Base-by-base conservation (phyloP, 1,140 invertebrate species). In the roundworm (Caenorhabditis elegans) region DNA sequence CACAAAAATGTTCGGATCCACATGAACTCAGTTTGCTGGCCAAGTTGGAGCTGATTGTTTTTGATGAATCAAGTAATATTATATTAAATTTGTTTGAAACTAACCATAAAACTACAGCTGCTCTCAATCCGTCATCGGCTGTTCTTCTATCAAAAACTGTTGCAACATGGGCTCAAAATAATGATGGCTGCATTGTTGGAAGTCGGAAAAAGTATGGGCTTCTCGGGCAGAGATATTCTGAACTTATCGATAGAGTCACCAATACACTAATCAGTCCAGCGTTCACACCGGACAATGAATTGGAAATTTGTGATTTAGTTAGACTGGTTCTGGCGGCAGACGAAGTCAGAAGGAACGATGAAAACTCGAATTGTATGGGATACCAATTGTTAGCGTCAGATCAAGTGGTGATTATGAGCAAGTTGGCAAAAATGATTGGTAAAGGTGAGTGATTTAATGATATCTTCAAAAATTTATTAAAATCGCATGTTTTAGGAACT, bases 1-100 rank as follows among this genome's bases (percentile, higher is more conserved):
- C 60, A 39, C 60, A 70, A 43, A 70, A 31, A 43, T 70, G 60
- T n/a, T 70, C 60, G n/a, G 60, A 70, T 70, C 60, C 60, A 19
- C 31, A 70, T 24, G 60, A 70, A 70, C 22, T 70, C n/a, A 70
- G 60, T 70, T 11, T 70, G 1, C 19, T 70, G n/a, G 60, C 60
- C 1, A 70, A 70, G 10, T 70, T 60, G 28, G 53, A 60, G 5
- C 17, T 60, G 28, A 34, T 60, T 60, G 53, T 60, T 60, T 60
- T 60, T 22, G 53, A 60, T 31, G 53, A 60, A 6, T 34, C 28
- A 3, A 60, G 53, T 60, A 22, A n/a, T n/a, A n/a, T n/a, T n/a
- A 43, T 43, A 8, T 43, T 43, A 43, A 43, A 43, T 5, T 43
- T 43, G 5, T 43, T 15, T 15, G 39, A 43, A 43, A 15, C 5